phyloP scores from a whole-genome alignment of 92 coral and sea anemone genomes.

The Heliopora coerulea region DNA sequence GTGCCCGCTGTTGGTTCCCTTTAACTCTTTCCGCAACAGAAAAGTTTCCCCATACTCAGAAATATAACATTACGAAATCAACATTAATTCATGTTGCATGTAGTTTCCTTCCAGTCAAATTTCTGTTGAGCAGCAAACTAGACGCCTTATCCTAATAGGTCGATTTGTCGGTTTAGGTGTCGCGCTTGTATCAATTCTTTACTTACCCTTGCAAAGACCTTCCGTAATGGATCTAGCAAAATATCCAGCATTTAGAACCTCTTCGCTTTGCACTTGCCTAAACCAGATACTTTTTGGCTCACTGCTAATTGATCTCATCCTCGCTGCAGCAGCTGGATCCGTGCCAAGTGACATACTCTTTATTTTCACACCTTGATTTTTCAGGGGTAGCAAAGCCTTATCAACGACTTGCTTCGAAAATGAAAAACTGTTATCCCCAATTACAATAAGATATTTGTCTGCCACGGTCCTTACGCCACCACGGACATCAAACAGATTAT shows the following conservation, averaged over 20 bases:
- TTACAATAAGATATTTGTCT: constrained; percentile 67
- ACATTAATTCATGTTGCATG: too few relatives aligned
- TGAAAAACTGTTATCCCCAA: constrained; percentile 58
- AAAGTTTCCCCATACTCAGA: too few relatives aligned
- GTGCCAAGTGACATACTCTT: constrained; percentile 8
- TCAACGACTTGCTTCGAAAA: constrained; percentile 32
- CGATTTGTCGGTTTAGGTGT: too few relatives aligned
- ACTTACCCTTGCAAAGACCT: constrained; percentile 19
- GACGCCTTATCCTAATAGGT: too few relatives aligned
- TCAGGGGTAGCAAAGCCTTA: constrained; percentile 58
- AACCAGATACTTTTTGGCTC: constrained; percentile 52
- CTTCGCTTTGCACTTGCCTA: constrained; percentile 37
- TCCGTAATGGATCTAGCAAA: constrained; percentile 63
- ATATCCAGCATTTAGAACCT: constrained; percentile 53
- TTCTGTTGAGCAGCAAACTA: too few relatives aligned
- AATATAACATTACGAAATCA: too few relatives aligned
- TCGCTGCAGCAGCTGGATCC: constrained; percentile 1
- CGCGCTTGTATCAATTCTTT: too few relatives aligned
- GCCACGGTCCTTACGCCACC: constrained; percentile 80
- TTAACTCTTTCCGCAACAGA: too few relatives aligned
- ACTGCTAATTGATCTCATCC: constrained; percentile 20
- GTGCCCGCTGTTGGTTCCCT: too few relatives aligned
- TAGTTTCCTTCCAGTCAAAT: too few relatives aligned
- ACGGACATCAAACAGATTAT: constrained; percentile 66
- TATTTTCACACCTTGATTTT: constrained; percentile 59